These are phyloP conservation scores for Amblyopsis rosae DNA, from an alignment of 2,113 vertebrate species.

Conservation along the genomic window DNA sequence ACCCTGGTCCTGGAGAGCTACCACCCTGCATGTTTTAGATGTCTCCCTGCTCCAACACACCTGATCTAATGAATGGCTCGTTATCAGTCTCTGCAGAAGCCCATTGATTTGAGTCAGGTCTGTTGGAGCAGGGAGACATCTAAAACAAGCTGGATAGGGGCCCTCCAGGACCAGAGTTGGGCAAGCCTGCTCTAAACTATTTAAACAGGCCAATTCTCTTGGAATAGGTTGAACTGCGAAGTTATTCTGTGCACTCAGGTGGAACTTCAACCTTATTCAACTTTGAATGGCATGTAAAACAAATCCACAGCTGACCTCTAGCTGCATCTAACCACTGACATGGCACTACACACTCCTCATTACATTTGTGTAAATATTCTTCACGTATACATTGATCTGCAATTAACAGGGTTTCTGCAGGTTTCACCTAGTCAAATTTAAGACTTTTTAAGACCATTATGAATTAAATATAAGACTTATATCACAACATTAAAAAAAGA, in stretches of 20 bases:
- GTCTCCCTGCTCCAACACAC: no score
- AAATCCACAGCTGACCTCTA: constrained; percentile 1
- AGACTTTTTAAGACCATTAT: background rate
- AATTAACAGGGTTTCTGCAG: constrained; percentile 8
- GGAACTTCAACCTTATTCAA: background rate
- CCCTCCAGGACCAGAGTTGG: no score
- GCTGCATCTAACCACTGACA: background rate
- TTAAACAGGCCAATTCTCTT: constrained; percentile 12
- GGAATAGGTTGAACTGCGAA: background rate
- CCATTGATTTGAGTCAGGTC: no score
- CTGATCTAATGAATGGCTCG: no score
- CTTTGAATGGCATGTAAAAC: background rate
- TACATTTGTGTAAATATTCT: no score
- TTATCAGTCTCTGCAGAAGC: no score
- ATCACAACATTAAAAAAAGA: constrained; percentile 2
- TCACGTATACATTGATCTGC: background rate
- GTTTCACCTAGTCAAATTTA: background rate
- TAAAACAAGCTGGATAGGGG: no score
- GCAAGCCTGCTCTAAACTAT: constrained; percentile 26
- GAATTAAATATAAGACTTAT: background rate
- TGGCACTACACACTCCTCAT: no score
- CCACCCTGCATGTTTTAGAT: no score
- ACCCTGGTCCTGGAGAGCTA: no score
- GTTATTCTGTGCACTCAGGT: background rate
- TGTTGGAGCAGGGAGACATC: no score